phyloP scores from a whole-genome alignment of 2,113 vertebrate species.

The Diadophis punctatus region DNA sequence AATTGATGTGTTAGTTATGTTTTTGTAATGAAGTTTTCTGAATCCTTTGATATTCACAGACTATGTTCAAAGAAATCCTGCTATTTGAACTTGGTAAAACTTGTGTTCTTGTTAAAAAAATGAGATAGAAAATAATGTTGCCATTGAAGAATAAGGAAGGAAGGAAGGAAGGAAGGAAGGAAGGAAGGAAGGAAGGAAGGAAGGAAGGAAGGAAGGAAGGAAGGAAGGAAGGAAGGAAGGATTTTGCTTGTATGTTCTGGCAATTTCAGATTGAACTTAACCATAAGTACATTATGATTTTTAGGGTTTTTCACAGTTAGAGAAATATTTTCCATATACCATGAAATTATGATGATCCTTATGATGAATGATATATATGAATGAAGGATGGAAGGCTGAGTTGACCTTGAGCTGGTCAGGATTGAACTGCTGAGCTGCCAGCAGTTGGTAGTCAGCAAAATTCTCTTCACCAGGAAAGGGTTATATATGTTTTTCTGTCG shows the following conservation, averaged over 20 bases:
- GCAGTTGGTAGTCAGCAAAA: no score
- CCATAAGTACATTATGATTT: neutral
- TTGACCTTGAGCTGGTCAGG: no score
- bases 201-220: neutral
- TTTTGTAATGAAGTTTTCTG: slow-evolving; percentile 16
- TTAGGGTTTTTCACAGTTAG: neutral
- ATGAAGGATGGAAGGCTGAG: no score
- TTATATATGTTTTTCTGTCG: no score
- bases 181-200: neutral
- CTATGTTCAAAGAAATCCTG: slow-evolving; percentile 43
- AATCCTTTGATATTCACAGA: slow-evolving; percentile 53
- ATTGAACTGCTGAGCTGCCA: no score
- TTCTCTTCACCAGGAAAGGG: no score
- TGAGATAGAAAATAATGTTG: neutral
- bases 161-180: neutral
- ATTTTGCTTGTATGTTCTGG: neutral
- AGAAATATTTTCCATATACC: no score
- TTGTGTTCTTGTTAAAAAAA: neutral
- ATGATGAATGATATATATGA: no score
- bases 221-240: neutral
- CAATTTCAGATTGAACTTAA: neutral
- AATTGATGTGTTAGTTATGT: slow-evolving; percentile 22
- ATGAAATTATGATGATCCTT: no score
- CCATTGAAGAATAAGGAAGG: neutral
- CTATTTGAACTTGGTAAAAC: neutral